phyloP scores from a whole-genome alignment of 2,797 vertebrate species.

The Catharus ustulatus region DNA sequence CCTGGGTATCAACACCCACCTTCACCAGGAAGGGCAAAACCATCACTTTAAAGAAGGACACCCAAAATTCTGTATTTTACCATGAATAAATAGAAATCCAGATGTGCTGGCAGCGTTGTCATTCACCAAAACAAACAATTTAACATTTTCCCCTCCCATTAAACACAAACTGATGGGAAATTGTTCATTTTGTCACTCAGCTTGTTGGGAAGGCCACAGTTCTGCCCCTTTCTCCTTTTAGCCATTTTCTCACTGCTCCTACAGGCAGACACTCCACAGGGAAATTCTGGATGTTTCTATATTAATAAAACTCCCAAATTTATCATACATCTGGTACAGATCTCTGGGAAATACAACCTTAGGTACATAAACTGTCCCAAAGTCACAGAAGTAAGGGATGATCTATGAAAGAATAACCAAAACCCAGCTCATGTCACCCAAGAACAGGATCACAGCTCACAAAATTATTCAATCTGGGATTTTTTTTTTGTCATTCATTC shows the following conservation, averaged over 20 bases:
- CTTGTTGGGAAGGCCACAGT: background rate
- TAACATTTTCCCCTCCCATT: rapidly evolving
- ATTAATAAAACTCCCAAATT: background rate
- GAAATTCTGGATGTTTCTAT: background rate
- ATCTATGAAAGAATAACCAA: background rate
- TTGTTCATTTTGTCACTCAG: background rate
- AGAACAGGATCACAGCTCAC: background rate
- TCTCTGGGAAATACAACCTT: background rate
- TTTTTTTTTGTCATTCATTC: background rate
- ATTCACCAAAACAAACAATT: background rate
- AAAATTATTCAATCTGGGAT: background rate
- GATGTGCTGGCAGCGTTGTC: background rate
- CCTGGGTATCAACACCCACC: slow-evolving; percentile 7
- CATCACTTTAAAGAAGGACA: slow-evolving; percentile 34
- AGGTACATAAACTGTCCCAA: background rate
- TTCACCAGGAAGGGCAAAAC: slow-evolving; percentile 1
- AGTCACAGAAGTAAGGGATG: background rate
- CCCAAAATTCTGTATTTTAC: background rate
- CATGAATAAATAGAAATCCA: background rate
- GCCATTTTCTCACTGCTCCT: background rate
- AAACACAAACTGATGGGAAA: background rate
- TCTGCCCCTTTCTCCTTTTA: background rate
- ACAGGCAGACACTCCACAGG: too few species aligned
- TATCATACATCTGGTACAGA: background rate
- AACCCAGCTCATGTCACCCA: background rate